These are phyloP conservation scores for Ptychobarbus kaznakovi DNA, from an alignment of 2,797 vertebrate species.

Conservation along the genomic window DNA sequence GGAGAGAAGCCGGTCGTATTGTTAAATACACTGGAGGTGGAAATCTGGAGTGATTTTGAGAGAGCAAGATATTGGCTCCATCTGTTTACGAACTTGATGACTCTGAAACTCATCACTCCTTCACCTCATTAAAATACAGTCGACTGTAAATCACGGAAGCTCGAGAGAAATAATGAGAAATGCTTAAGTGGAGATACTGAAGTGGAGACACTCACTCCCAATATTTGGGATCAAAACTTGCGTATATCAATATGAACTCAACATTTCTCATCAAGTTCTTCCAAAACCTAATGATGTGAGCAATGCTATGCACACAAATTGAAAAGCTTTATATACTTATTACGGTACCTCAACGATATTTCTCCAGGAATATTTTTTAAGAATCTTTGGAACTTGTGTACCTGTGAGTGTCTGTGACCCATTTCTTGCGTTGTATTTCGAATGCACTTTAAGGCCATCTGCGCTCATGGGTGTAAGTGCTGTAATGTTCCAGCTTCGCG, in stretches of 20 bases:
- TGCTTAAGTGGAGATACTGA: neutral
- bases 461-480: slow-evolving; percentile 41
- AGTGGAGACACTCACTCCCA: neutral
- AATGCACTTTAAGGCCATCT: slow-evolving; percentile 50
- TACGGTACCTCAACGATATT: neutral
- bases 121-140: slow-evolving; percentile 27
- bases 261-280: neutral
- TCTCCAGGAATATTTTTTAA: neutral
- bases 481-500: slow-evolving; percentile 66
- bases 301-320: neutral
- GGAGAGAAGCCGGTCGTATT: slow-evolving; percentile 47
- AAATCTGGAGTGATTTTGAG: slow-evolving; percentile 60
- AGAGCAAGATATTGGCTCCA: slow-evolving; percentile 49
- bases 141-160: neutral
- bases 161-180: neutral
- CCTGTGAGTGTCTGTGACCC: neutral
- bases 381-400: neutral
- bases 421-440: slow-evolving; percentile 22
- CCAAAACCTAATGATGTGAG: neutral
- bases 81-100: slow-evolving; percentile 58
- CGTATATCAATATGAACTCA: neutral
- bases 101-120: slow-evolving; percentile 36
- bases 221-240: neutral
- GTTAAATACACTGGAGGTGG: slow-evolving; percentile 60
- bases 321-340: neutral